Evolutionary conservation across 1,140 invertebrate genomes (phyloP), one percentile per base, ranked within the genome.

Genomic region (Micrasema longulum): DNA sequence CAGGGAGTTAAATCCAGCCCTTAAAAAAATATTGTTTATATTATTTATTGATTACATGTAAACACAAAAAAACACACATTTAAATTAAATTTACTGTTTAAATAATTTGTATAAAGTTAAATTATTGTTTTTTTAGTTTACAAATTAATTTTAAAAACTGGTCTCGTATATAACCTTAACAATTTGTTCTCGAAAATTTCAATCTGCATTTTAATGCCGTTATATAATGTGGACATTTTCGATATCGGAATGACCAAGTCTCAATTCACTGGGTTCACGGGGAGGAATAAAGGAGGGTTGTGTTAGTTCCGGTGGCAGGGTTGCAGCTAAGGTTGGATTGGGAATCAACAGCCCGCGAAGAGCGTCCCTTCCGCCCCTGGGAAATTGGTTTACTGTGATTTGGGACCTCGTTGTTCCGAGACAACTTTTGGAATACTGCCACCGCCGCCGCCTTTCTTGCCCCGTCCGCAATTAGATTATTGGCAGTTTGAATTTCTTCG

Each of bases 351-450:
- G 68, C 55, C 68, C 68, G 68, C 53, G 68, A 70, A 70, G 50
- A 38, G 57, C 55, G 14, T 23, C 57, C 48, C 57, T 70, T 70
- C 68, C 57, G 68, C 68, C 52, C 20, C 52, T 63, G 68, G 68
- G 68, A 70, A 70, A 70, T 70, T 70, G 68, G 68, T 70, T 70
- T 70, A 70, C 48, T 62, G 41, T 71, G 55, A 71, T 71, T 71
- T 52, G 43, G 45, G 43, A 63, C 23, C 41, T 31, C 53, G 26
- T 50, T 71, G 57, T 63, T 53, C 50, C 16, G 69, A 16, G 64
- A 35, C 48, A 50, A 67, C 53, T 67, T 52, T 36, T 41, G 26
- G 47, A 67, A 52, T 67, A 11, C 26, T 65, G 22, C 23, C 22
- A 41, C 36, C 9, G 38, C 60, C 7, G 12, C 53, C 50, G 6